A percentile compares a stretch with the other conserved stretches of the same genome.
These are phyloP conservation scores for Caenorhabditis japonica DNA, from an alignment of 2,888 invertebrate species.

Conservation along the genomic window DNA sequence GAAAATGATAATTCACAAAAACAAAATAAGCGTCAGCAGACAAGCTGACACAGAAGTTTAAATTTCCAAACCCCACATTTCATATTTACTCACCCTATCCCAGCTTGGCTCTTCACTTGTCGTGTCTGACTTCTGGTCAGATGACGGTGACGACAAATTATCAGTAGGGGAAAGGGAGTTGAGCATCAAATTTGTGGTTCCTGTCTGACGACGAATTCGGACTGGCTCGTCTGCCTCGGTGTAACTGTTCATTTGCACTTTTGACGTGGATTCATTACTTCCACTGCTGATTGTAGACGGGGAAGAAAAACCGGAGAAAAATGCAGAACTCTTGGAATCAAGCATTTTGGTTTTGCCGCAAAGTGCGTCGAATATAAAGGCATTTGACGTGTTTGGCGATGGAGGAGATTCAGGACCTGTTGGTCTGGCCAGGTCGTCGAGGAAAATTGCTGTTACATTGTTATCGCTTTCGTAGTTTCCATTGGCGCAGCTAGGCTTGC, in stretches of 20 bases:
- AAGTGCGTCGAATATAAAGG: slow-evolving; percentile 47
- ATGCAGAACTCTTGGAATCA: slow-evolving; percentile 19
- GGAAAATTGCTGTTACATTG: slow-evolving; percentile 34
- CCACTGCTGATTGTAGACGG: slow-evolving; percentile 41
- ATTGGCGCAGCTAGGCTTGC: background rate
- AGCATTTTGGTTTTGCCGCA: slow-evolving; percentile 33
- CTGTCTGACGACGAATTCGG: slow-evolving; percentile 38
- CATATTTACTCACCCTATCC: slow-evolving; percentile 34
- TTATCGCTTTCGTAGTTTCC: slow-evolving; percentile 25
- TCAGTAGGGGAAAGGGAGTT: slow-evolving; percentile 28
- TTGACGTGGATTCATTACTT: slow-evolving; percentile 38
- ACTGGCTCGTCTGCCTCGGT: slow-evolving; percentile 25
- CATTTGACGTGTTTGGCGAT: slow-evolving; percentile 61
- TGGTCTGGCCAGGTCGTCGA: slow-evolving; percentile 15
- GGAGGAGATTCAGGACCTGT: slow-evolving; percentile 42
- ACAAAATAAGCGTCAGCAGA: too few relatives aligned
- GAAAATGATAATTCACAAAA: too few relatives aligned
- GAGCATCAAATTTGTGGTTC: slow-evolving; percentile 36
- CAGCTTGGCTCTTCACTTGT: slow-evolving; percentile 48
- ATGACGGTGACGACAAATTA: slow-evolving; percentile 43
- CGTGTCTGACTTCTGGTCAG: slow-evolving; percentile 39
- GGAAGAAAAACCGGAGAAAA: slow-evolving; percentile 33
- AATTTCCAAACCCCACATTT: too few relatives aligned
- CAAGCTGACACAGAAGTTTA: too few relatives aligned
- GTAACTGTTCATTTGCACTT: slow-evolving; percentile 34